Percentiles rank a stretch among this genome's conserved stretches.
These are phyloP conservation scores for Platyscapa corneri DNA, from an alignment of 1,140 invertebrate species.

Conservation along the genomic window DNA sequence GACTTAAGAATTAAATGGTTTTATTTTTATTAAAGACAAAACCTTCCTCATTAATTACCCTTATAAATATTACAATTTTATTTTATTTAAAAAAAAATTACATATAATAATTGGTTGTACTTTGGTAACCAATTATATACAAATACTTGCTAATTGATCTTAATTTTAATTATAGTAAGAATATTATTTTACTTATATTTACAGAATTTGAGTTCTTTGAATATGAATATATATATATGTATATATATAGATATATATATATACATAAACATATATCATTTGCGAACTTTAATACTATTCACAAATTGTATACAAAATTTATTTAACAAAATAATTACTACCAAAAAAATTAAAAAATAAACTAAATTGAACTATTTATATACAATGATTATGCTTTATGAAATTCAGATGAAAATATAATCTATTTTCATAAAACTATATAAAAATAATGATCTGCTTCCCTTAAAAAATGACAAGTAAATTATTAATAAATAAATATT, in stretches of 20 bases:
- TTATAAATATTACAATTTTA: constrained; percentile 41
- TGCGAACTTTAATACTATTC: constrained; percentile 42
- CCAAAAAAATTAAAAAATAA: constrained; percentile 21
- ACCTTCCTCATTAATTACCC: constrained; percentile 41
- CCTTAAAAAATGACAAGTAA: constrained; percentile 13
- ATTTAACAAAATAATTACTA: constrained; percentile 32
- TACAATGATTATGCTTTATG: constrained; percentile 38
- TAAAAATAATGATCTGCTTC: constrained; percentile 19
- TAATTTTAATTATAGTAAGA: constrained; percentile 38
- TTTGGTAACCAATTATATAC: constrained; percentile 48
- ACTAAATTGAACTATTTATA: constrained; percentile 49
- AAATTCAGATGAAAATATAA: constrained; percentile 32
- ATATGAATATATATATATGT: neutral
- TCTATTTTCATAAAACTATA: constrained; percentile 21
- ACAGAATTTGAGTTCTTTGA: constrained; percentile 38
- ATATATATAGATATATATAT: too few relatives aligned
- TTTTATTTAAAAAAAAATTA: constrained; percentile 32
- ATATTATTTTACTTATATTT: constrained; percentile 48
- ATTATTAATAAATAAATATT: constrained; percentile 21
- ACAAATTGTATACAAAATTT: constrained; percentile 44
- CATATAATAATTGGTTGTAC: constrained; percentile 43
- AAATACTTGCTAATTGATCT: constrained; percentile 40
- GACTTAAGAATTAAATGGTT: constrained; percentile 51
- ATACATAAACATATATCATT: neutral
- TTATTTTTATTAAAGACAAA: constrained; percentile 51